These are phyloP conservation scores for Coregonus suidteri DNA, from an alignment of 2,797 vertebrate genomes.

Conservation along the genomic window DNA sequence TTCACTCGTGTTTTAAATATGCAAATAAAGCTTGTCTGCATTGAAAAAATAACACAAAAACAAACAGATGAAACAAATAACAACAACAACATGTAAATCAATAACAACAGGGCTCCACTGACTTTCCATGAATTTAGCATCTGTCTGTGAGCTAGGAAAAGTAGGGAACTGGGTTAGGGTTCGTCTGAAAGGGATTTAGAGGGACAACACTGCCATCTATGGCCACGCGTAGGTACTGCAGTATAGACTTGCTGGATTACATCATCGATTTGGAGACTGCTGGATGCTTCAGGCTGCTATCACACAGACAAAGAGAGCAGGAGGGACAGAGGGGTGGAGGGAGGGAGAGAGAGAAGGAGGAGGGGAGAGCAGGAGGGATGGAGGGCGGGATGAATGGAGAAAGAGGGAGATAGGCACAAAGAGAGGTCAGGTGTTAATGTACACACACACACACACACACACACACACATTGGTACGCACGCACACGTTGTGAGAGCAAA, in stretches of 20 bases:
- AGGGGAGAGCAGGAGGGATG: background rate
- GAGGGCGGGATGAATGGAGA: background rate
- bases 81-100: conserved; percentile 51
- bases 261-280: conserved; percentile 66
- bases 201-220: conserved; percentile 73
- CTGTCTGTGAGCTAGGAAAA: conserved; percentile 49
- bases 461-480: no score
- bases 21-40: conserved; percentile 46
- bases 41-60: background rate
- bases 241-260: conserved; percentile 57
- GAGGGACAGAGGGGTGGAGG: background rate
- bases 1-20: background rate
- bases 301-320: conserved; percentile 66
- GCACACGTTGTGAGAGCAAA: background rate
- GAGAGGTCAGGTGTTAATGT: background rate
- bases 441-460: no score
- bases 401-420: conserved; percentile 12
- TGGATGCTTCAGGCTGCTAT: conserved; percentile 64
- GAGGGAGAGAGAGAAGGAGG: no score
- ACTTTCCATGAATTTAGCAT: conserved; percentile 63
- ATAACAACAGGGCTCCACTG: conserved; percentile 50
- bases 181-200: conserved; percentile 34
- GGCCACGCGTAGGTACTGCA: conserved; percentile 15
- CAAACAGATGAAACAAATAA: conserved; percentile 7
- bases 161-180: conserved; percentile 70